These are phyloP conservation scores for Syngnathoides biaculeatus DNA, from an alignment of 2,113 vertebrate species.

Conservation along the genomic window DNA sequence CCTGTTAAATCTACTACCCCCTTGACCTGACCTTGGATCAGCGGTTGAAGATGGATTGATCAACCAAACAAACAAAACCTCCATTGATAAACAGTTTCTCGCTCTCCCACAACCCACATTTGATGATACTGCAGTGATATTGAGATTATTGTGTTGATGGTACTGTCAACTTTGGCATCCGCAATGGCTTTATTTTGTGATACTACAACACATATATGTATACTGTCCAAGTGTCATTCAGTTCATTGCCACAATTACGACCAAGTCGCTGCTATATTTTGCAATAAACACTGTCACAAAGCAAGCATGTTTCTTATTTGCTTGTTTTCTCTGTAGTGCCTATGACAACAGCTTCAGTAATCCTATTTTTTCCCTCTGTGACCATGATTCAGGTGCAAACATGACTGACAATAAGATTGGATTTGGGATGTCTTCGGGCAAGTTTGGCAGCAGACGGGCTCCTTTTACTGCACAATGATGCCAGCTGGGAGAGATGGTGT, in stretches of 20 bases:
- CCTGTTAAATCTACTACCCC: too few species aligned
- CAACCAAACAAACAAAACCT: too few species aligned
- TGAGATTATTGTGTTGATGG: background rate
- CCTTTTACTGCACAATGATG: conserved; percentile 25
- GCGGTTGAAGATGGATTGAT: too few species aligned
- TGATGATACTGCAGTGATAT: background rate
- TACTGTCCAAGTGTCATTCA: background rate
- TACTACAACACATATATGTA: background rate
- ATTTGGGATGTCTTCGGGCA: conserved; percentile 48
- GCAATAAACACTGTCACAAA: conserved; percentile 20
- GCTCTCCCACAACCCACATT: background rate
- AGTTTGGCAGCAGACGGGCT: background rate
- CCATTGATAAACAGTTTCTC: background rate
- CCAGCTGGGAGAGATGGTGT: conserved; percentile 41
- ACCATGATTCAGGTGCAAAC: conserved; percentile 45
- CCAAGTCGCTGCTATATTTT: conserved; percentile 20
- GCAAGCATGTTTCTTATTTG: background rate
- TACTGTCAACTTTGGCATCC: background rate
- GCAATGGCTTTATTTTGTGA: background rate
- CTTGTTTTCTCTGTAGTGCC: conserved; percentile 14
- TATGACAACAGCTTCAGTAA: conserved; percentile 55
- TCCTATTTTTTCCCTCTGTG: conserved; percentile 36
- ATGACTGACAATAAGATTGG: conserved; percentile 53
- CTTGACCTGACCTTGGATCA: too few species aligned
- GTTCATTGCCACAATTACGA: background rate